Evolutionary conservation across 2,113 vertebrate genomes (phyloP), one percentile per base, ranked within the genome.

Genomic region (Verasper variegatus): DNA sequence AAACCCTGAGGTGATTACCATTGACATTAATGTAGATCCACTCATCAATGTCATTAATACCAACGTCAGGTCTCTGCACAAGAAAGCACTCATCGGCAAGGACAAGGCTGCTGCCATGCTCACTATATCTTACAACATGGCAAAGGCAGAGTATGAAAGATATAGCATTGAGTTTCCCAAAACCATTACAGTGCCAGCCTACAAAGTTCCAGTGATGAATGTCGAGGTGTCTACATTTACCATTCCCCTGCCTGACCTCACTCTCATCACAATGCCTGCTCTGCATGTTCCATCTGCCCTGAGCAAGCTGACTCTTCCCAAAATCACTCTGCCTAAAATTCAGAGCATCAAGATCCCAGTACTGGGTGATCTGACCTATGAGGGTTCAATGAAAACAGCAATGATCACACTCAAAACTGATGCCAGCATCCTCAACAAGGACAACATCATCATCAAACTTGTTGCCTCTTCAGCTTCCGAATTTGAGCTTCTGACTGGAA

Each of bases 361-460:
- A 40, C 87, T 98, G 90, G 96, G 97, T 77, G 97, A 98, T 74
- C 52, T 97, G 54, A 97, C 94, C 49, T 96, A 91, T 12, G 96
- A 97, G 55, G 96, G 97, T 80, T 94, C 95, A 26, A 92, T 98
- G 83, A 97, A 97, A 89, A 97, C 96, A 59, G 93, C 94, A 66
- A 49, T 96, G 68, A 92, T 98, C 76, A 95, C 95, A n/a, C 83
- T 98, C 55, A 94, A 92, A 84, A 91, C 93, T 56, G 94, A 94
- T 68, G 90, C 93, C 9, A 95, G 93, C 18, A 77, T 98, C 61
- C 94, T 96, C 73, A 98, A 96, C 75, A 94, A 97, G 63, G 94
- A 96, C 42, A 93, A 95, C 76, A 91, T 97, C 24, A 75, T 93
- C 42, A 91, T 94, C 73, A 95, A 92, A 59, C 86, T 97, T 20